Conservation (phyloP, 1,140 invertebrate genomes). For the Formica selysi region DNA sequence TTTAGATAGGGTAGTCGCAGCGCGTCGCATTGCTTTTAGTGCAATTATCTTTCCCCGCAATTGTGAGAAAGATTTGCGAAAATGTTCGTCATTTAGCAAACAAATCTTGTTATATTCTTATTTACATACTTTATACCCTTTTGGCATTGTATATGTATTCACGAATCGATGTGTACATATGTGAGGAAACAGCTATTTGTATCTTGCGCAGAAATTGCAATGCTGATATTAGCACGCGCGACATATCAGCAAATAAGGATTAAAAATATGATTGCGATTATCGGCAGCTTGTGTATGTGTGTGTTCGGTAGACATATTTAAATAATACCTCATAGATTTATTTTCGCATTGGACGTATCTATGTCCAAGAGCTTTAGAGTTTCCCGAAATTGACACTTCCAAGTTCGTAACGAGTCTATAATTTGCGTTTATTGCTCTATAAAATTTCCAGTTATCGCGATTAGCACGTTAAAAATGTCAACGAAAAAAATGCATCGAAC, state of each 20-base stretch:
- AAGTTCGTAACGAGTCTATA: background rate
- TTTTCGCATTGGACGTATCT: constrained; percentile 12
- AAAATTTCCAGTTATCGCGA: background rate
- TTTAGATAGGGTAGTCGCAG: constrained; percentile 23
- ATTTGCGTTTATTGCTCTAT: no score
- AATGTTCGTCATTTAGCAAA: background rate
- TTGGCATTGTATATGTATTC: background rate
- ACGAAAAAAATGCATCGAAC: background rate
- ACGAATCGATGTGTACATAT: constrained; percentile 28
- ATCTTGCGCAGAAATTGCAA: constrained; percentile 33
- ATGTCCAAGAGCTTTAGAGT: background rate
- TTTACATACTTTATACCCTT: background rate
- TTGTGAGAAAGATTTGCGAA: background rate
- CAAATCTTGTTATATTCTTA: constrained; percentile 3
- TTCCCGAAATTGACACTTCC: background rate
- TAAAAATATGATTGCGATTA: constrained; percentile 36
- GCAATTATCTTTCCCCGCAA: constrained; percentile 48
- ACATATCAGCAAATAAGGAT: constrained; percentile 9
- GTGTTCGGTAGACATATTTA: background rate
- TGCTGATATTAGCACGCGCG: constrained; percentile 24
- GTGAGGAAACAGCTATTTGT: constrained; percentile 32
- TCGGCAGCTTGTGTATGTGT: background rate
- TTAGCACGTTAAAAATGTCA: background rate
- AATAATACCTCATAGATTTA: constrained; percentile 36
- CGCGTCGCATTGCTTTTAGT: background rate